A percentile compares a stretch with the other conserved stretches of the same genome.
Conservation (phyloP, 2,797 vertebrate genomes). For the Spatula clypeata region DNA sequence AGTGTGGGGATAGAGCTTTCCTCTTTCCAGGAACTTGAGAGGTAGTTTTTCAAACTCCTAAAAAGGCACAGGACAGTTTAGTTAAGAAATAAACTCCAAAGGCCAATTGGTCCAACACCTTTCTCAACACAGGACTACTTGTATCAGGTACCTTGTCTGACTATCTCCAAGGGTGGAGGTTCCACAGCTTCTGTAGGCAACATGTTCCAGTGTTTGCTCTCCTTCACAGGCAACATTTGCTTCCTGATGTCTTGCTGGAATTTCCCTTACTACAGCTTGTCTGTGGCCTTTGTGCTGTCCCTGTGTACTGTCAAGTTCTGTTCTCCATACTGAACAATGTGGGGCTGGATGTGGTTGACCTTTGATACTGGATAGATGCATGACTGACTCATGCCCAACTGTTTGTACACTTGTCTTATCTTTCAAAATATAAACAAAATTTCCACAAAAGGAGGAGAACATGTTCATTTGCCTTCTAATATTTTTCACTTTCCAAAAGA, state of each 20-base stretch:
- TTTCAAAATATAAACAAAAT: not conserved
- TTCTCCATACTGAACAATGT: not conserved
- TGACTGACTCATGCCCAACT: not conserved
- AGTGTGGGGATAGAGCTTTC: fast-evolving
- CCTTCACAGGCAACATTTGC: not conserved
- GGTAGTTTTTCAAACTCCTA: not conserved
- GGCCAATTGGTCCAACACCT: not conserved
- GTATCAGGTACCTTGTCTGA: not conserved
- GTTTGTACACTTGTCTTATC: not conserved
- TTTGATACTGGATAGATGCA: not conserved
- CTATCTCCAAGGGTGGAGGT: not conserved
- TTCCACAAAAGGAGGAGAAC: not conserved
- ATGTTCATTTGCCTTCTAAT: not conserved
- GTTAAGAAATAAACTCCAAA: not conserved
- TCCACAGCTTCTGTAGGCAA: not conserved
- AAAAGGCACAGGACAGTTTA: not conserved
- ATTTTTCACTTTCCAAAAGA: not conserved
- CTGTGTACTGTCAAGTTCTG: not conserved
- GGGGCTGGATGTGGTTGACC: not conserved
- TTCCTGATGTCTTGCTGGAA: not conserved
- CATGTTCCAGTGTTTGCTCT: not conserved
- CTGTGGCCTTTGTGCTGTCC: not conserved
- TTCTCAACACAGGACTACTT: not conserved
- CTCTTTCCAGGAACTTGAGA: not conserved
- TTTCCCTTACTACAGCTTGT: not conserved